A percentile compares a stretch with the other conserved stretches of the same genome.
Evolutionary conservation across 2,113 vertebrate species (phyloP).

Genomic region (Caranx ignobilis): DNA sequence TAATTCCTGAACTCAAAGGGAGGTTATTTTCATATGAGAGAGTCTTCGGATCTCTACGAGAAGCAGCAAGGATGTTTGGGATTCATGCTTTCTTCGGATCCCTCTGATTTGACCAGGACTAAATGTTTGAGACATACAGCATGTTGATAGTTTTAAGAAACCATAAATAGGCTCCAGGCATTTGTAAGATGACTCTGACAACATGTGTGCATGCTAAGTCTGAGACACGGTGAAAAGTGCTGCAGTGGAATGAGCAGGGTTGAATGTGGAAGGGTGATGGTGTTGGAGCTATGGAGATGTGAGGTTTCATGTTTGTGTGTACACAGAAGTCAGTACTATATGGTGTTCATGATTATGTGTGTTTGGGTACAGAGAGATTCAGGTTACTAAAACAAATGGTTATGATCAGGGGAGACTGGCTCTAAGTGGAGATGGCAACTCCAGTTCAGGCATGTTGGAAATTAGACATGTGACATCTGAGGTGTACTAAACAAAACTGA

Average conservation of each 20-base stretch:
- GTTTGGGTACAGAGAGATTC: too few species aligned
- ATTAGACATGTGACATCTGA: too few species aligned
- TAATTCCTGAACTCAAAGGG: neutral
- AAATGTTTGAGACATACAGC: conserved; percentile 1
- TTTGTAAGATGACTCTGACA: conserved; percentile 59
- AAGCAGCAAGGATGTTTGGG: neutral
- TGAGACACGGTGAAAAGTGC: conserved; percentile 10
- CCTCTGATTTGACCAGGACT: conserved; percentile 21
- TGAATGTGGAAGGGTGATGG: neutral
- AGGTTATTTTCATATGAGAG: neutral
- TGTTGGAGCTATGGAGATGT: neutral
- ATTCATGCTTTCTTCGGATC: neutral
- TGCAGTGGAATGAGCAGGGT: neutral
- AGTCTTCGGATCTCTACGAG: neutral
- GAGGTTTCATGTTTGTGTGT: neutral
- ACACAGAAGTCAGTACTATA: too few species aligned
- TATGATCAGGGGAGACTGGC: neutral
- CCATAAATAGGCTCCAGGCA: conserved; percentile 66
- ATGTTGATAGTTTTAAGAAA: conserved; percentile 49
- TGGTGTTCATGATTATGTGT: neutral
- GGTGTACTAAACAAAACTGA: too few species aligned
- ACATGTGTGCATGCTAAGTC: conserved; percentile 26
- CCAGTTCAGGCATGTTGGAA: too few species aligned
- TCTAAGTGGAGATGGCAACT: too few species aligned
- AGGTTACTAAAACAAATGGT: neutral